Conservation (phyloP, 2,888 invertebrate species). For the Drosophila kanekoi region DNA sequence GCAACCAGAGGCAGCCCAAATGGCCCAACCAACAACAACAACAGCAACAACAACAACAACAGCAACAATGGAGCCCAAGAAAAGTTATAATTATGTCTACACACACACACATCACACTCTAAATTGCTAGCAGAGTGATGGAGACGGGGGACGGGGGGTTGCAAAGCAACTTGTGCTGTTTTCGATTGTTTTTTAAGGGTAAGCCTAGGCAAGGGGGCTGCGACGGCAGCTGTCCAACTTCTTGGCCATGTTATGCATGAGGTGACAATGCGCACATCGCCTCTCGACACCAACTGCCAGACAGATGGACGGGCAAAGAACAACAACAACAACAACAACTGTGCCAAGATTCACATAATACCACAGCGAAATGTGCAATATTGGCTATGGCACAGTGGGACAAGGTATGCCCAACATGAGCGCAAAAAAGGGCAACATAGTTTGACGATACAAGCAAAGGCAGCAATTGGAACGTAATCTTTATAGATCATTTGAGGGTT, state of each 20-base stretch:
- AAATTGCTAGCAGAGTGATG: conserved; percentile 34
- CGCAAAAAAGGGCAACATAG: too few species aligned
- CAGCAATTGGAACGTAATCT: too few species aligned
- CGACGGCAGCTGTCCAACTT: conserved; percentile 45
- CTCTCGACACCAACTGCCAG: conserved; percentile 30
- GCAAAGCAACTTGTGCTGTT: conserved; percentile 5
- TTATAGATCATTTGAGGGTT: too few species aligned
- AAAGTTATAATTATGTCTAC: conserved; percentile 76
- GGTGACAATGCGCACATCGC: conserved; percentile 66
- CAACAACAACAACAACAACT: conserved; percentile 21
- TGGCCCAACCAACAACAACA: conserved; percentile 55
- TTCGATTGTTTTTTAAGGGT: conserved; percentile 4
- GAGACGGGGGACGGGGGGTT: background rate
- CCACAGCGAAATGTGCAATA: conserved; percentile 42
- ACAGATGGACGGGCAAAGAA: background rate
- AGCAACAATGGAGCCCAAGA: conserved; percentile 52
- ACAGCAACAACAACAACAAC: conserved; percentile 46
- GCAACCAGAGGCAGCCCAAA: conserved; percentile 32
- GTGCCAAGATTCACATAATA: conserved; percentile 13
- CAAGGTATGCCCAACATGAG: background rate
- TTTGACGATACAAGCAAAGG: too few species aligned
- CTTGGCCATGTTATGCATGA: conserved; percentile 69
- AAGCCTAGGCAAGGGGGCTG: background rate
- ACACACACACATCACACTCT: conserved; percentile 45
- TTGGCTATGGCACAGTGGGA: conserved; percentile 37